Percentiles rank a stretch among this genome's conserved stretches.
Conservation (phyloP, 1,140 invertebrate species). For the Neodiprion lecontei region DNA sequence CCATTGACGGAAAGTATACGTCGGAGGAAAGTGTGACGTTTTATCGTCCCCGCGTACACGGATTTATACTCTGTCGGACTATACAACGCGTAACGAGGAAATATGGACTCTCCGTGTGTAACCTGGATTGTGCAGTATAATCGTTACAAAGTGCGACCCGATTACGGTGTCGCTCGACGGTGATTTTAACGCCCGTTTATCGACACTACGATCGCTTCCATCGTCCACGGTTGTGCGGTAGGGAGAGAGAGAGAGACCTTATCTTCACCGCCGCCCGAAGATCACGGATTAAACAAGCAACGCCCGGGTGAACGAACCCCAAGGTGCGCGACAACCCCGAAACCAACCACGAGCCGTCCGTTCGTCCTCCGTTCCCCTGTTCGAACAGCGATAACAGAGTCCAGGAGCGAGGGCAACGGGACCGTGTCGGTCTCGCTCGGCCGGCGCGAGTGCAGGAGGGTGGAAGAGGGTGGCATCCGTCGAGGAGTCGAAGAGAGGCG, state of each 20-base stretch:
- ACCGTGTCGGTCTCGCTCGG: background rate
- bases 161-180: background rate
- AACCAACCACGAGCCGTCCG: too few relatives aligned
- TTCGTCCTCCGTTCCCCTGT: too few relatives aligned
- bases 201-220: too few relatives aligned
- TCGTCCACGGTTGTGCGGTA: too few relatives aligned
- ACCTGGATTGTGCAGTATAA: background rate
- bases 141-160: background rate
- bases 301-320: too few relatives aligned
- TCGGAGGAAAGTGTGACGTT: slow-evolving; percentile 1
- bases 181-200: background rate
- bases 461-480: background rate
- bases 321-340: too few relatives aligned
- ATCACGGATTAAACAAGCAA: too few relatives aligned
- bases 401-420: too few relatives aligned
- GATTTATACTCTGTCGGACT: background rate
- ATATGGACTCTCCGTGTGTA: background rate
- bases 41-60: background rate
- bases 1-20: slow-evolving; percentile 14
- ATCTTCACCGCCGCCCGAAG: too few relatives aligned
- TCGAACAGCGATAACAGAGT: too few relatives aligned
- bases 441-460: background rate
- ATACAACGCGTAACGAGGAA: too few relatives aligned
- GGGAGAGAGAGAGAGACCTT: too few relatives aligned
- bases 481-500: background rate